These are phyloP conservation scores for Squalus acanthias DNA, from an alignment of 2,797 vertebrate genomes.

Conservation along the genomic window DNA sequence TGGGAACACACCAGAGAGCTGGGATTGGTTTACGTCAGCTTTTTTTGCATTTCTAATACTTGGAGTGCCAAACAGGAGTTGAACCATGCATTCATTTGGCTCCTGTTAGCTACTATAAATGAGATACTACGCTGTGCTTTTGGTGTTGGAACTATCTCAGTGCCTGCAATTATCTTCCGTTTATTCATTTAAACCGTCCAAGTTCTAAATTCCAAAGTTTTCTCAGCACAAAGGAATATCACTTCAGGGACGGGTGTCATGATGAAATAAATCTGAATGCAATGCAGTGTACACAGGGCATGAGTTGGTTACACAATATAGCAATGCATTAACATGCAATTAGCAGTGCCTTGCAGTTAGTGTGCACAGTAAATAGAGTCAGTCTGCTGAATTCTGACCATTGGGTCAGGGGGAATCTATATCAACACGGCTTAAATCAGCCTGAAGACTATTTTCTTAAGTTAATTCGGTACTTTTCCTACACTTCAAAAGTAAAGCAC, in stretches of 20 bases:
- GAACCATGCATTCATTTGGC: not conserved
- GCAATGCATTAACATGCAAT: not conserved
- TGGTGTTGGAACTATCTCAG: conserved; percentile 3
- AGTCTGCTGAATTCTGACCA: not conserved
- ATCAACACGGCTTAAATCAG: not conserved
- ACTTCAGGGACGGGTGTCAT: not conserved
- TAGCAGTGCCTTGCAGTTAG: too few species aligned
- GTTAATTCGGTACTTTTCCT: not conserved
- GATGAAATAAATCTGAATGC: not conserved
- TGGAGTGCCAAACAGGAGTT: not conserved
- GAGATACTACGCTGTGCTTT: conserved; percentile 2
- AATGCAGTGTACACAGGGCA: not conserved
- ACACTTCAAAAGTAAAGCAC: not conserved
- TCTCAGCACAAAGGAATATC: not conserved
- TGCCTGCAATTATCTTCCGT: not conserved
- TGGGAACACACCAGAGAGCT: not conserved
- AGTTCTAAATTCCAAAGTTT: not conserved
- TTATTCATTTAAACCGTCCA: not conserved
- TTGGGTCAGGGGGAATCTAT: not conserved
- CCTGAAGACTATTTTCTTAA: not conserved
- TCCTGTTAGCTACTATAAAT: conserved; percentile 20
- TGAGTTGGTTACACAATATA: not conserved
- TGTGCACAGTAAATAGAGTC: not conserved
- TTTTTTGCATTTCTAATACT: conserved; percentile 8
- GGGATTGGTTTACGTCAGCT: not conserved